A percentile compares a stretch with the other conserved stretches of the same genome.
Conservation (phyloP, 2,113 vertebrate species). For the Sinocyclocheilus rhinocerous region DNA sequence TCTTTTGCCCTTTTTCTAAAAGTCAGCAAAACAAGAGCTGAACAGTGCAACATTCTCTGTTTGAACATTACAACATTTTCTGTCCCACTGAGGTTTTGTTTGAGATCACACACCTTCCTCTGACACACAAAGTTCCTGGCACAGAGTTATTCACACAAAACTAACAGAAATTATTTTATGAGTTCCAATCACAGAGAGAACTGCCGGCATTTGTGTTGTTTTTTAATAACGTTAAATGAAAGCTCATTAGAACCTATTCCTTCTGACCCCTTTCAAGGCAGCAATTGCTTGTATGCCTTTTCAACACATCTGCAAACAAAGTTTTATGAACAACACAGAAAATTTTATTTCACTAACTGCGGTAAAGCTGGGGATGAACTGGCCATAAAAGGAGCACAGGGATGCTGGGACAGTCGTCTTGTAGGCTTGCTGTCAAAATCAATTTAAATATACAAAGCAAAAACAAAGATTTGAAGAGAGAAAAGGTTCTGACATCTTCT, state of each 20-base stretch:
- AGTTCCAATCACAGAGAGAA: not conserved
- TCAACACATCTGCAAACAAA: not conserved
- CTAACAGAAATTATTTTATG: conserved; percentile 1
- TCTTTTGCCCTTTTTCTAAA: not conserved
- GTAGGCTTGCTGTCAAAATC: not conserved
- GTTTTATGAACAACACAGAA: not conserved
- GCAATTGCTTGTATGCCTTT: not conserved
- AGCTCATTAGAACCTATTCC: conserved; percentile 3
- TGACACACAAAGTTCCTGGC: not conserved
- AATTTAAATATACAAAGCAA: not conserved
- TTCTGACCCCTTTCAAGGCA: not conserved
- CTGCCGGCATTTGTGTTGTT: not conserved
- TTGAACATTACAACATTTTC: conserved; percentile 2
- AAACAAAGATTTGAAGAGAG: not conserved
- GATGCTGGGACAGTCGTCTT: not conserved
- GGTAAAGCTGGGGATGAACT: not conserved
- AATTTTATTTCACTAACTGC: not conserved
- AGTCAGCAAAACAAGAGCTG: not conserved
- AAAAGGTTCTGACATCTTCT: not conserved
- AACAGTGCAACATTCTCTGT: not conserved
- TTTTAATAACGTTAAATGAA: not conserved
- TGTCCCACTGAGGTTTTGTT: not conserved
- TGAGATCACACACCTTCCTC: not conserved
- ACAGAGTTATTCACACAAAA: conserved; percentile 8
- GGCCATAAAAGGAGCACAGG: not conserved